Percentiles rank a stretch among this genome's conserved stretches.
Evolutionary conservation across 2,888 invertebrate species (phyloP).

Genomic region (Willowsia nigromaculata): DNA sequence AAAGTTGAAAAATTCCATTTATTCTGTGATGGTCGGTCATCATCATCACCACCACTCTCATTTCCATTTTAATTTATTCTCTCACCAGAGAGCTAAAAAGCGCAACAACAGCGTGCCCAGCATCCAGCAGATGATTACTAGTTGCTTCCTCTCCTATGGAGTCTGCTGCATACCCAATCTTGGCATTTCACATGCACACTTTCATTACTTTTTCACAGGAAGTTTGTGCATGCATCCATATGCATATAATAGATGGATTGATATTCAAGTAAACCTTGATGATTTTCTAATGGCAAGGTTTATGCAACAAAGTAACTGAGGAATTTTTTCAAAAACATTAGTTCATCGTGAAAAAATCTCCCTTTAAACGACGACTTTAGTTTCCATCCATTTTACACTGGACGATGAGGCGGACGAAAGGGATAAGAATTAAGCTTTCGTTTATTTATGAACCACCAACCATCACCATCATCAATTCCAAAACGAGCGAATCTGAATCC

Average conservation of each 20-base stretch:
- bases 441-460: not conserved
- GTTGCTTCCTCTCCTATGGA: not conserved
- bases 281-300: not conserved
- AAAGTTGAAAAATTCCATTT: slow-evolving; percentile 48
- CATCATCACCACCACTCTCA: slow-evolving; percentile 6
- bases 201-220: not conserved
- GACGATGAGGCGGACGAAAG: not conserved
- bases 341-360: no score
- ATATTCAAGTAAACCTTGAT: not conserved
- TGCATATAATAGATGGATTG: no score
- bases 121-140: slow-evolving; percentile 11
- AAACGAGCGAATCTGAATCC: no score
- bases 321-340: no score
- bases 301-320: no score
- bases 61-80: slow-evolving; percentile 58
- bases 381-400: not conserved
- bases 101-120: not conserved
- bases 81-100: slow-evolving; percentile 8
- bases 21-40: slow-evolving; percentile 17
- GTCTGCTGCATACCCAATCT: not conserved
- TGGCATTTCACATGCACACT: not conserved
- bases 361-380: no score
- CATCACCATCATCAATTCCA: no score
- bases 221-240: not conserved
- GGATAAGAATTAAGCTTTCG: slow-evolving; percentile 2